Conservation (phyloP, 2,888 invertebrate genomes). For the Drosophila mayaguana region DNA sequence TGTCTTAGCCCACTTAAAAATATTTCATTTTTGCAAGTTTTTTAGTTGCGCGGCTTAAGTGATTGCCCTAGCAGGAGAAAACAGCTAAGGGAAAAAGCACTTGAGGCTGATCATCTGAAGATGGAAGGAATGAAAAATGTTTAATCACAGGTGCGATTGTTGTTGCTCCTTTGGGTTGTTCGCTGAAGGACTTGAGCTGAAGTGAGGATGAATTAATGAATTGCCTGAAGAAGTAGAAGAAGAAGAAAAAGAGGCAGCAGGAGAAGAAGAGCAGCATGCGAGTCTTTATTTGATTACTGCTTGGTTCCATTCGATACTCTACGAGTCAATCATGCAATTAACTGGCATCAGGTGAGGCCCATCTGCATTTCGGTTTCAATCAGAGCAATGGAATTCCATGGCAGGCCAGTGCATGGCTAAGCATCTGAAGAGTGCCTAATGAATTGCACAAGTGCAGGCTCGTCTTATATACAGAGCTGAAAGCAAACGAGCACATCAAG, state of each 20-base stretch:
- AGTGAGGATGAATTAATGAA: background rate
- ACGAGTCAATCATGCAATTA: background rate
- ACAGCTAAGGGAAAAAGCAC: background rate
- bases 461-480: background rate
- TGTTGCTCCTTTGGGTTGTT: background rate
- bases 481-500: conserved; percentile 23
- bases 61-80: conserved; percentile 48
- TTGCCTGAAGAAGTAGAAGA: too few relatives aligned
- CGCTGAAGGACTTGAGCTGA: too few relatives aligned
- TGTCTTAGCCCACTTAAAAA: conserved; percentile 42
- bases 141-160: conserved; percentile 4
- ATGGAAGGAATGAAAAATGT: background rate
- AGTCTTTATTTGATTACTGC: background rate
- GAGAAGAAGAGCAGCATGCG: background rate
- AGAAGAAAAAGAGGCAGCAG: too few relatives aligned
- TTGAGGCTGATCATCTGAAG: background rate
- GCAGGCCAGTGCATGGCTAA: background rate
- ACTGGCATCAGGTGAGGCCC: background rate
- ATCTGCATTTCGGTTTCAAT: background rate
- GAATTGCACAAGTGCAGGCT: background rate
- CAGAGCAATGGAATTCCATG: background rate
- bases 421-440: background rate
- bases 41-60: conserved; percentile 41
- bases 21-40: conserved; percentile 21
- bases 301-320: background rate